Conservation (phyloP, 2,888 invertebrate species). For the Helobdella robusta region DNA sequence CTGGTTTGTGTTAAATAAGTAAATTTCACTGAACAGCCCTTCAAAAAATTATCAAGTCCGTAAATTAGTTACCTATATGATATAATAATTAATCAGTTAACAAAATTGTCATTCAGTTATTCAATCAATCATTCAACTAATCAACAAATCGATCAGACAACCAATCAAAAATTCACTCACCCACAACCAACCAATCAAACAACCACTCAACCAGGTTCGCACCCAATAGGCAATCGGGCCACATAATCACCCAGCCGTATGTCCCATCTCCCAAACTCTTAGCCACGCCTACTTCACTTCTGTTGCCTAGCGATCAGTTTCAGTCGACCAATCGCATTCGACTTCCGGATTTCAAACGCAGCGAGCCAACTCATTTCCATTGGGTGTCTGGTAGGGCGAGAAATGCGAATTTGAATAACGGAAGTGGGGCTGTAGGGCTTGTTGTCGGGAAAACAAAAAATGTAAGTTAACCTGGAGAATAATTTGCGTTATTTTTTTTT, state of each 20-base stretch:
- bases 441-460: conserved; percentile 19
- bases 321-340: not conserved
- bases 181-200: not conserved
- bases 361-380: conserved; percentile 22
- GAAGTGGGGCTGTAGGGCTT: not conserved
- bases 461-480: no score
- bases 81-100: no score
- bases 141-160: not conserved
- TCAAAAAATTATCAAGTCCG: no score
- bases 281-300: conserved; percentile 6
- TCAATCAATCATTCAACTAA: not conserved
- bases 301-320: not conserved
- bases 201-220: not conserved
- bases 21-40: no score
- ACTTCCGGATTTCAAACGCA: conserved; percentile 20
- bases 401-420: conserved; percentile 1
- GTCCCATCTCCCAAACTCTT: conserved; percentile 1
- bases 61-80: no score
- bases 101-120: no score
- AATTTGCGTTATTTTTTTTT: no score
- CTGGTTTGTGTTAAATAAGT: no score
- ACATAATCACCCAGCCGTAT: conserved; percentile 8
- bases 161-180: not conserved
- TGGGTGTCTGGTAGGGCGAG: conserved; percentile 15
- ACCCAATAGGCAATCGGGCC: not conserved